Evolutionary conservation across 1,140 invertebrate species (phyloP).

Genomic region (Drosophila parvula): DNA sequence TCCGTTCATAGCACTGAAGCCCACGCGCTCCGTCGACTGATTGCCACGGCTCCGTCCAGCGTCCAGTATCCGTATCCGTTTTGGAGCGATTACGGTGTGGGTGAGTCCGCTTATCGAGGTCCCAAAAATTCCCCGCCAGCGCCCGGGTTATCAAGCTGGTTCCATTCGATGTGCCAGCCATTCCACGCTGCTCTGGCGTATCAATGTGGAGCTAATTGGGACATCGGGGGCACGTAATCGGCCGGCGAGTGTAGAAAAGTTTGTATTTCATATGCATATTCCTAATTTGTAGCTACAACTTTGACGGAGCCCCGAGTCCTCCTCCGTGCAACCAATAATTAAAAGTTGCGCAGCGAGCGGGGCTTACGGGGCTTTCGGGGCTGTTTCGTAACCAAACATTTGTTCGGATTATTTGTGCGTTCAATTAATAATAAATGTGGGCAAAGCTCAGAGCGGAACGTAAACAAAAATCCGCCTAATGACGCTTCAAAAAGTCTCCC

Average conservation of each 20-base stretch:
- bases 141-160: constrained; percentile 33
- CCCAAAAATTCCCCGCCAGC: constrained; percentile 9
- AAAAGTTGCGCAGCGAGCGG: constrained; percentile 31
- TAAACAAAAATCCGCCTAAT: constrained; percentile 60
- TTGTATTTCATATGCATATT: constrained; percentile 30
- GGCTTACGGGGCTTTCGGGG: background rate
- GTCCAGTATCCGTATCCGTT: constrained; percentile 24
- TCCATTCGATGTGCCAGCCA: too few relatives aligned
- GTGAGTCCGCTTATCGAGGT: constrained; percentile 36
- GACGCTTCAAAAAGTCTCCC: constrained; percentile 47
- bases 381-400: constrained; percentile 28
- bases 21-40: constrained; percentile 13
- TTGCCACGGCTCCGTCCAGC: constrained; percentile 2
- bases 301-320: constrained; percentile 15
- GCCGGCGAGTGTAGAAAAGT: constrained; percentile 20
- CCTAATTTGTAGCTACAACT: constrained; percentile 19
- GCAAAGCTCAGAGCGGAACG: constrained; percentile 32
- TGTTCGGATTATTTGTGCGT: constrained; percentile 30
- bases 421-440: constrained; percentile 56
- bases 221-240: constrained; percentile 34
- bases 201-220: constrained; percentile 52
- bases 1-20: constrained; percentile 46
- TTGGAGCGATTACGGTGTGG: constrained; percentile 36
- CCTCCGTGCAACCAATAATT: constrained; percentile 33
- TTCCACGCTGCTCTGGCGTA: constrained; percentile 26